These are phyloP conservation scores for Zaprionus inermis DNA, from an alignment of 1,140 invertebrate species.

Conservation along the genomic window DNA sequence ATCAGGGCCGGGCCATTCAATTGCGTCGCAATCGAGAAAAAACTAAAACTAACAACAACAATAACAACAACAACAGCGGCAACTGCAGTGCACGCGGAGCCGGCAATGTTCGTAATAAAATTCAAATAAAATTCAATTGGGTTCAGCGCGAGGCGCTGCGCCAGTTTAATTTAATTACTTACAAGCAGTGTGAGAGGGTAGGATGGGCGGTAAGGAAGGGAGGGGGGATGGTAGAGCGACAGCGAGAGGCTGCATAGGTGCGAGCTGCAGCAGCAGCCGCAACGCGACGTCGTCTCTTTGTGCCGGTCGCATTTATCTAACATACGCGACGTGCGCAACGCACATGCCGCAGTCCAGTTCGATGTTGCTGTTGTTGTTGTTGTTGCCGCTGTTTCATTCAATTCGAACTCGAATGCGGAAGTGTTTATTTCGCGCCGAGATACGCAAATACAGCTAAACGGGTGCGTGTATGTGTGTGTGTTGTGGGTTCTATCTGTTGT, in stretches of 20 bases:
- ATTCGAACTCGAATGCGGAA: constrained; percentile 73
- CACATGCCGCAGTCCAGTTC: constrained; percentile 39
- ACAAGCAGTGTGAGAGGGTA: constrained; percentile 39
- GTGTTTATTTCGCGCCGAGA: constrained; percentile 66
- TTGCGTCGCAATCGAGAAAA: constrained; percentile 71
- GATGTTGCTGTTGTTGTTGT: constrained; percentile 27
- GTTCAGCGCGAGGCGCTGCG: constrained; percentile 69
- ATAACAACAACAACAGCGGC: constrained; percentile 10
- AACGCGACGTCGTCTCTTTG: constrained; percentile 8
- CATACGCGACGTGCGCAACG: constrained; percentile 6
- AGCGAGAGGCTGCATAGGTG: not conserved
- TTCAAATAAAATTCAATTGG: constrained; percentile 83
- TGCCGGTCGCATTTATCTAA: constrained; percentile 55
- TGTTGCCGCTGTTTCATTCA: constrained; percentile 64
- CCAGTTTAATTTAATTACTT: constrained; percentile 81
- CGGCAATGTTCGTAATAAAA: constrained; percentile 71
- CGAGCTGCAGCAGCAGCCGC: too few species aligned
- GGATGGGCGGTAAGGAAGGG: not conserved
- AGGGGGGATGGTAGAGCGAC: not conserved
- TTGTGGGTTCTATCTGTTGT: constrained; percentile 58
- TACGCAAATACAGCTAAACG: constrained; percentile 65
- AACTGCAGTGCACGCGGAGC: constrained; percentile 51
- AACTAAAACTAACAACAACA: constrained; percentile 48
- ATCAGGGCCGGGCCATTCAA: constrained; percentile 47
- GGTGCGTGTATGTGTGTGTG: constrained; percentile 12